Evolutionary conservation across 2,888 invertebrate genomes (phyloP), one percentile per base, ranked within the genome.

Genomic region (Syritta pipiens): DNA sequence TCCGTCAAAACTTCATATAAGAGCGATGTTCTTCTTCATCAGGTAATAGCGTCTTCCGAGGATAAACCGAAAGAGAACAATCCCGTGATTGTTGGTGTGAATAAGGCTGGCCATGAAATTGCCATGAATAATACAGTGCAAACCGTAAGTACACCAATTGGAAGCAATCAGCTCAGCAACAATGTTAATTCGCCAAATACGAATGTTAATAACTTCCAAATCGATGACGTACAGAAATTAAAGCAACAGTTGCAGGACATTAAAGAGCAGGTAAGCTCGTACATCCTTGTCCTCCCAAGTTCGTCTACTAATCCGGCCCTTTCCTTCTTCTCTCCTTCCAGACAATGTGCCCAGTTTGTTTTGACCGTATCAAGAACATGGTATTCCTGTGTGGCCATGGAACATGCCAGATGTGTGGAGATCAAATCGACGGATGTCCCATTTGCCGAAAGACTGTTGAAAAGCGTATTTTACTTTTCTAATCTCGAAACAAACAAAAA

Each of bases 291-390:
- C 4, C n/a, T 2, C 1, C 1, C 2, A 1, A 19, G 17, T n/a
- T 22, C 4, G 1, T 14, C 1, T 24, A 49, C 2, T 40, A 19
- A 19, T 17, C 1, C 7, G 48, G 20, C 26, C 3, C 32, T 22
- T 44, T 30, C 49, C 44, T 71, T 82, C 44, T 17, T 37, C 19
- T 26, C 0, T 12, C 12, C 28, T 91, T 91, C 2, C 92, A 98
- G 97, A 98, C 98, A 1, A 97, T 97, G 95, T 99, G 98, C 86
- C 98, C 98, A 3, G 97, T 99, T 81, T 99, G 98, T 89, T 91
- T 99, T 90, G 98, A 99, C 90, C 94, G 98, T 26, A 91, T 98
- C 85, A 98, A 98, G 91, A 98, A 99, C 90, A 98, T 99, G 97
- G 97, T 98, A 84, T 98, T 98, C 91, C 92, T 98, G 42, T 98